phyloP scores from a whole-genome alignment of 2,888 invertebrate genomes.

The Torymus texanus region DNA sequence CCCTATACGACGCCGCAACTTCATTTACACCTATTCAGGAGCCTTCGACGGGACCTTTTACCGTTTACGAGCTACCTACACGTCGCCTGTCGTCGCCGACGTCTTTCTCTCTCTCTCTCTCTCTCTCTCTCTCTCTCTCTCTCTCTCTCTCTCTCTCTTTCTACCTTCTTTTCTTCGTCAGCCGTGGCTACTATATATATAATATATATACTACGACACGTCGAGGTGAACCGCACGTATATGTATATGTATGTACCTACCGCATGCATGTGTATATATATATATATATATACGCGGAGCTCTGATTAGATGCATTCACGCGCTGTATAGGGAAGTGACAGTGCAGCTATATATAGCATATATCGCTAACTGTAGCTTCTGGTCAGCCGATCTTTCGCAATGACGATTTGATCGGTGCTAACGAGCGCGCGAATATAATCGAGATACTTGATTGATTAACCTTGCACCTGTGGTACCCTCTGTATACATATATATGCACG shows the following conservation, averaged over 20 bases:
- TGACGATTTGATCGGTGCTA: background rate
- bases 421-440: background rate
- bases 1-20: slow-evolving; percentile 65
- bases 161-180: background rate
- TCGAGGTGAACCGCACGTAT: too few relatives aligned
- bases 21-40: slow-evolving; percentile 74
- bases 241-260: too few relatives aligned
- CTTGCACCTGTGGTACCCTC: too few relatives aligned
- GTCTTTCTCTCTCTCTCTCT: slow-evolving; percentile 38
- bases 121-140: slow-evolving; percentile 36
- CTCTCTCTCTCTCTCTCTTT: slow-evolving; percentile 27
- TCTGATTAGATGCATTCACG: too few relatives aligned
- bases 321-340: too few relatives aligned
- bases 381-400: background rate
- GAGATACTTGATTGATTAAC: background rate
- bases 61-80: slow-evolving; percentile 69
- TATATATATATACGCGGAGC: too few relatives aligned
- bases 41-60: slow-evolving; percentile 59
- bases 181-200: background rate
- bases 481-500: too few relatives aligned
- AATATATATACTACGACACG: too few relatives aligned
- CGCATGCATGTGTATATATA: too few relatives aligned
- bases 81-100: slow-evolving; percentile 40
- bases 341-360: too few relatives aligned
- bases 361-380: too few relatives aligned